Conservation (phyloP, 1,140 invertebrate species). For the Micrasema longulum region DNA sequence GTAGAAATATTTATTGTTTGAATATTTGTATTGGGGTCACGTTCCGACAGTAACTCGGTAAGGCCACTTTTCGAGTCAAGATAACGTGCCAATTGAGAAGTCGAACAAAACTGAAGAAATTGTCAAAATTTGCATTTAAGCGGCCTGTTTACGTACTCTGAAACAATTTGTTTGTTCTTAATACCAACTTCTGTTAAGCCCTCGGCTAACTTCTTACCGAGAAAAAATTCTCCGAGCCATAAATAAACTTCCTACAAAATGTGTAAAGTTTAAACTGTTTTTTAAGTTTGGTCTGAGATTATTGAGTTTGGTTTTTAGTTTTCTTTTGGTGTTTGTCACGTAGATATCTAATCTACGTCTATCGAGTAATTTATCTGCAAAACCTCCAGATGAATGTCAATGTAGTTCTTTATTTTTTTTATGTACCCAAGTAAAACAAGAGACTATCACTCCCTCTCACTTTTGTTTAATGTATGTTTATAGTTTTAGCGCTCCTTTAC, state of each 20-base stretch:
- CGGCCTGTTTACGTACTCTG: constrained; percentile 31
- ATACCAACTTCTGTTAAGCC: constrained; percentile 19
- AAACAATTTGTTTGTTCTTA: constrained; percentile 46
- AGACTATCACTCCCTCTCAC: too few relatives aligned
- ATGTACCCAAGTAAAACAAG: too few relatives aligned
- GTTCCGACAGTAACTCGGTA: constrained; percentile 40
- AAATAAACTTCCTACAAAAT: constrained; percentile 30
- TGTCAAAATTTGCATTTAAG: constrained; percentile 49
- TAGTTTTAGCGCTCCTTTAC: too few relatives aligned
- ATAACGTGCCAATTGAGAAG: constrained; percentile 50
- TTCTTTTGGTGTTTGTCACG: too few relatives aligned
- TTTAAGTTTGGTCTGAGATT: constrained; percentile 22
- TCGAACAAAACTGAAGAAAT: constrained; percentile 41
- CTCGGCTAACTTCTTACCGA: constrained; percentile 12
- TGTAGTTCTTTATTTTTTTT: too few relatives aligned
- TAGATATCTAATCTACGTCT: too few relatives aligned
- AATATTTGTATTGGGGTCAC: constrained; percentile 37
- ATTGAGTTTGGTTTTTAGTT: constrained; percentile 22
- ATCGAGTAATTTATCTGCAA: too few relatives aligned
- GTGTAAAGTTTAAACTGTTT: constrained; percentile 14
- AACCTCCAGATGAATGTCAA: too few relatives aligned
- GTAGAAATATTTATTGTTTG: constrained; percentile 40
- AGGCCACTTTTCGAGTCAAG: constrained; percentile 42
- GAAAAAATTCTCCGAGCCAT: constrained; percentile 21
- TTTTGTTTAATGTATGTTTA: too few relatives aligned